These are phyloP conservation scores for Talpa occidentalis DNA, from an alignment of 2,113 vertebrate genomes.

Conservation along the genomic window DNA sequence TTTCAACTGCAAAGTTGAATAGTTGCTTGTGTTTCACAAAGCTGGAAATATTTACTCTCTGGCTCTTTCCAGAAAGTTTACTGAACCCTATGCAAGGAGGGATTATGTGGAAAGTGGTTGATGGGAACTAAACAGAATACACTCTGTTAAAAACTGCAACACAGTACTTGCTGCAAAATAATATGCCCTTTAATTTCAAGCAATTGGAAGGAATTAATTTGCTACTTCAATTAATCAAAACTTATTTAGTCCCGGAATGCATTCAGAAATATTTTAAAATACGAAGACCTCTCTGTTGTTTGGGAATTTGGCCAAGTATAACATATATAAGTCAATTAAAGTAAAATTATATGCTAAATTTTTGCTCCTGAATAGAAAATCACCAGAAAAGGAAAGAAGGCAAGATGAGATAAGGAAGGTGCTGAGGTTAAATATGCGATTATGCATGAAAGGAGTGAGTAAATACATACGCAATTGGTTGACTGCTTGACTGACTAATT, in stretches of 20 bases:
- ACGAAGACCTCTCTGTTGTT: conserved; percentile 24
- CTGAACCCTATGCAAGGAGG: background rate
- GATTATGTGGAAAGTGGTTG: background rate
- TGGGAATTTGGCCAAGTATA: conserved; percentile 18
- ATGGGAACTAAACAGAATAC: background rate
- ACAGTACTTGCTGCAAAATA: background rate
- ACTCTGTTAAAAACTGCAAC: background rate
- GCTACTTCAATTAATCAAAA: conserved; percentile 52
- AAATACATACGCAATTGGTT: background rate
- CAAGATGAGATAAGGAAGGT: background rate
- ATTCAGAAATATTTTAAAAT: conserved; percentile 63
- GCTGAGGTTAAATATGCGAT: background rate
- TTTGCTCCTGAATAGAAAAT: conserved; percentile 9
- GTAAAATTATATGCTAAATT: background rate
- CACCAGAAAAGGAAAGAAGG: background rate
- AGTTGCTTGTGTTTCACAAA: background rate
- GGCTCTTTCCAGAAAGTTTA: background rate
- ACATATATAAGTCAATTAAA: conserved; percentile 51
- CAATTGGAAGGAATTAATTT: conserved; percentile 33
- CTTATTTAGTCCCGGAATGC: conserved; percentile 7
- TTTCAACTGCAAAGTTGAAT: background rate
- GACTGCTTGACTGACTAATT: background rate
- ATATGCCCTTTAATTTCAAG: conserved; percentile 21
- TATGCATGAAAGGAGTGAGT: background rate
- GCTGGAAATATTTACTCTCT: background rate